phyloP scores from a whole-genome alignment of 2,797 vertebrate genomes.

The Anomalospiza imberbis region DNA sequence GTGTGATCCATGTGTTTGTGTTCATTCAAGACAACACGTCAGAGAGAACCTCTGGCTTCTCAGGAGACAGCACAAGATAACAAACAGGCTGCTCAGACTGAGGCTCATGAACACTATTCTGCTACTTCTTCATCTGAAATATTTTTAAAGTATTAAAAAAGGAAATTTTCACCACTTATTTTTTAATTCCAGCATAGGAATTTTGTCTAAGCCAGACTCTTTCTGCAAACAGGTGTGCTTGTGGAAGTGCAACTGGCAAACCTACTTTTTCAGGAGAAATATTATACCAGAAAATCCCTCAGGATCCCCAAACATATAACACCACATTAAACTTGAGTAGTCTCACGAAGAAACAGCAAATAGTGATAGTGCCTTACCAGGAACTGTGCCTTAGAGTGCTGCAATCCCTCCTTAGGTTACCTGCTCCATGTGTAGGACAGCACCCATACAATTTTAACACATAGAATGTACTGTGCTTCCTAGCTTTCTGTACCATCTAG shows the following conservation, averaged over 20 bases:
- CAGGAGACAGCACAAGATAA: not conserved
- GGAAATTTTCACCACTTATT: not conserved
- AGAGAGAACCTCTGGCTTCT: not conserved
- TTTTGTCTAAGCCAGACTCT: not conserved
- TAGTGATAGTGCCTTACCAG: not conserved
- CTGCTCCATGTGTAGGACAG: not conserved
- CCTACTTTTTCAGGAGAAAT: not conserved
- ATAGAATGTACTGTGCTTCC: not conserved
- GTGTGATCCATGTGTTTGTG: not conserved
- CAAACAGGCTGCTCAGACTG: not conserved
- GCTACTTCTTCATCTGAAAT: not conserved
- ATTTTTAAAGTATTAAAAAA: not conserved
- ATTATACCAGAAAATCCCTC: not conserved
- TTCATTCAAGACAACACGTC: not conserved
- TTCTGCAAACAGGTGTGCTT: not conserved
- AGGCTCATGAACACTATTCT: not conserved
- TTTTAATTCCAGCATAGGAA: not conserved
- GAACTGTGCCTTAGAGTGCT: not conserved
- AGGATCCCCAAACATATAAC: not conserved
- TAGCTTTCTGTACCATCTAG: not conserved
- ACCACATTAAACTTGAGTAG: not conserved
- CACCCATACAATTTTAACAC: not conserved
- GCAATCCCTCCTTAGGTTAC: not conserved
- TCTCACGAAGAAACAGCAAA: not conserved
- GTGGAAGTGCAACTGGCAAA: rapidly evolving